Evolutionary conservation across 2,888 invertebrate species (phyloP), one percentile per base, ranked within the genome.

Genomic region (Tanypteryx hageni): DNA sequence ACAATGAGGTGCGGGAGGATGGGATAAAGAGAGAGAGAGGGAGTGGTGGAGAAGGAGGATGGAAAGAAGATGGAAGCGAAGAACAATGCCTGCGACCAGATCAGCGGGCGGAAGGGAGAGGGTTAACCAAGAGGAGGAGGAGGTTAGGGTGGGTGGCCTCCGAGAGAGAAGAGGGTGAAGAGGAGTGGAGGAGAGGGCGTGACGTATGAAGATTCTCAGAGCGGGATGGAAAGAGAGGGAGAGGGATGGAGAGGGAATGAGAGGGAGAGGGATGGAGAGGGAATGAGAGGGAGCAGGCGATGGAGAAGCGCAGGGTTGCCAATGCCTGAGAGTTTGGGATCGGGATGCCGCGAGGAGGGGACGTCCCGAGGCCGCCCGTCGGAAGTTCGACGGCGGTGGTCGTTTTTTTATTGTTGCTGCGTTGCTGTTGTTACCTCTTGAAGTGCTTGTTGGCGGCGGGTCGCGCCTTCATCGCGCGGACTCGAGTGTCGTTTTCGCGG

Each of bases 41-140:
- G 64, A 68, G 11, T 10, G 68, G 10, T 68, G 68, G 11, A n/a
- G 68, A n/a, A 4, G 68, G n/a, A 68, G 68, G 64, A 64, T 61
- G 5, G 64, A 64, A 64, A n/a, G 64, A 64, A n/a, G 76, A 27
- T 8, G 76, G 22, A 27, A 13, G 76, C 5, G 9, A 27, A 76
- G 76, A 76, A 76, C 76, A 76, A 76, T 76, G 76, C 76, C 64
- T 64, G 18, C n/a, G 64, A 64, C 64, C 64, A 64, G 64, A 64
- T 64, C 64, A 64, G 64, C 64, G 64, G n/a, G n/a, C 18, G 64
- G n/a, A 76, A 76, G 76, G 76, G 27, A 27, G 76, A 76, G 18
- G 3, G 11, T 76, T 76, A 22, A 22, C 27, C 68, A 68, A 22
- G n/a, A 22, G 13, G n/a, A 16, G 61, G 18, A 61, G 10, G 64